Evolutionary conservation across 1,140 invertebrate species (phyloP), one percentile per base, ranked within the genome.

Genomic region (Archegozetes longisetosus): DNA sequence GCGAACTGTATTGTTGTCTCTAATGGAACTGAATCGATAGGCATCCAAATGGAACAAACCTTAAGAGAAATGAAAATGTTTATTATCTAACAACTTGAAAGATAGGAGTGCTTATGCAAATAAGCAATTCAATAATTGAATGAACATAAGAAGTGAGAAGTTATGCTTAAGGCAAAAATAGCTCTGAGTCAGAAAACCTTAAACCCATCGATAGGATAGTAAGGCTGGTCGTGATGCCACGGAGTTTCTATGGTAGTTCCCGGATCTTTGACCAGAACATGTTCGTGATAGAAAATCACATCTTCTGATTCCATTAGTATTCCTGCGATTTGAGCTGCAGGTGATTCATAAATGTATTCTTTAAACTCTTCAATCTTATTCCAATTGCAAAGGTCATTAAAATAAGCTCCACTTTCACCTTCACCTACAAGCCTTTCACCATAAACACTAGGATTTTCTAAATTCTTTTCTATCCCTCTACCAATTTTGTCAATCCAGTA

Each of bases 361-460:
- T 58, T 22, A 50, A 70, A 68, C 61, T 71, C 66, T 1, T 58
- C 49, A 12, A 70, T 68, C 27, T 56, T 53, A 25, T 29, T 48
- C 70, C 70, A 71, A 58, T 71, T 71, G 52, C 70, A 70, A 54
- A 68, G 70, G 57, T 71, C 70, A 52, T 70, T 63, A 56, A 70
- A 70, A 54, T 67, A 71, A 52, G 58, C 54, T 3, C 68, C 69
- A 22, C 59, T 46, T 2, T 53, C 53, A 24, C 47, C 47, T 1
- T 58, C 27, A 23, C 52, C 64, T 59, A 55, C 54, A 1, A 67
- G 49, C 13, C 29, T 51, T 29, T 68, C 64, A 14, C 51, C 22
- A 25, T 29, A 66, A 20, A 2, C 3, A 48, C 61, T 63, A 0
- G 65, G 65, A n/a, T 27, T 24, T 2, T 46, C 13, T 23, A 64